Conservation (phyloP, 1,140 invertebrate genomes). For the Marisa cornuarietis region DNA sequence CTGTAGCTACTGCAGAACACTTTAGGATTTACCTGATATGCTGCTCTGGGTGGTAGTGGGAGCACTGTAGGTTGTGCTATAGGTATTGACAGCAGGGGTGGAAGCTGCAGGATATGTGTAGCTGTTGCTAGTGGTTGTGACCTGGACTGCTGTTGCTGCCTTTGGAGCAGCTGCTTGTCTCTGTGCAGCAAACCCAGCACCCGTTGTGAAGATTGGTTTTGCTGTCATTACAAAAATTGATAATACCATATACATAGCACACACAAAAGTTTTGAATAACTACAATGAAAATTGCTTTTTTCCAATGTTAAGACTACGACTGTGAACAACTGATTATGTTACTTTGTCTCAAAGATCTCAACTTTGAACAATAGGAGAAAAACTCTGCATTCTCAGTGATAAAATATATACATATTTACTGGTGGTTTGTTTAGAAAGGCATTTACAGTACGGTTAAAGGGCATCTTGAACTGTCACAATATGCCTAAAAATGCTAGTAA, state of each 20-base stretch:
- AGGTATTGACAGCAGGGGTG: slow-evolving; percentile 50
- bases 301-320: too few species aligned
- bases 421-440: too few species aligned
- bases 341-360: too few species aligned
- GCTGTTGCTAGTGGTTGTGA: slow-evolving; percentile 47
- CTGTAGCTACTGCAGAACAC: not conserved
- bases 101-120: slow-evolving; percentile 58
- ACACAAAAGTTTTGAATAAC: not conserved
- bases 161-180: slow-evolving; percentile 49
- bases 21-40: slow-evolving; percentile 45
- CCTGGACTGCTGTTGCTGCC: slow-evolving; percentile 58
- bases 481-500: too few species aligned
- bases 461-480: too few species aligned
- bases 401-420: too few species aligned
- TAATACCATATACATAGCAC: slow-evolving; percentile 2
- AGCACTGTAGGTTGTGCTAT: slow-evolving; percentile 49
- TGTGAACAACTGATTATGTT: too few species aligned
- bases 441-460: too few species aligned
- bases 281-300: too few species aligned
- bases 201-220: slow-evolving; percentile 66
- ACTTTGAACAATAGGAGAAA: too few species aligned
- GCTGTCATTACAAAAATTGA: slow-evolving; percentile 44
- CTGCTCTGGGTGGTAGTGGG: slow-evolving; percentile 43
- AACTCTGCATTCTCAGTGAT: too few species aligned
- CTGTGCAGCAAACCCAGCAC: slow-evolving; percentile 67